Evolutionary conservation across 2,113 vertebrate genomes (phyloP), one percentile per base, ranked within the genome.

Genomic region (Dunckerocampus dactyliophorus): DNA sequence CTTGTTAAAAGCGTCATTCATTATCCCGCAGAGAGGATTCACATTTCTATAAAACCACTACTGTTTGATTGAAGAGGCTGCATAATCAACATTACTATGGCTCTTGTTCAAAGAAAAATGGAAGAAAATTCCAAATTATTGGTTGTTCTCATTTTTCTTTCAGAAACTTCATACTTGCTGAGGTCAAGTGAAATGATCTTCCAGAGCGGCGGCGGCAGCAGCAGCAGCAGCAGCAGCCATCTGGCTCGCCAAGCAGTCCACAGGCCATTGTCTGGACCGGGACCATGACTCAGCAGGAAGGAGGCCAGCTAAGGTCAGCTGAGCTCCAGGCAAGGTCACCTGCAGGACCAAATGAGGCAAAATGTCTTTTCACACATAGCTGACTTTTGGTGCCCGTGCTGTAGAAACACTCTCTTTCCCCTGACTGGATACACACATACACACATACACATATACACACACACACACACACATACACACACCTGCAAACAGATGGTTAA

Each of bases 261-360:
- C 64, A 15, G 65, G 59, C 63, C 28, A 22, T 69, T 75, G 69
- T 79, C 68, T 79, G 81, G 63, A 72, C 6, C 22, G 31, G 57
- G 74, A 74, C 57, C 65, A 61, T 74, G 76, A 82, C 62, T 82
- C 81, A 83, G 81, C 70, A 59, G 74, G 81, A 71, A 57, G 69
- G 53, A 64, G 56, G 62, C 16, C 14, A 62, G 58, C 47, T 15
- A 65, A 78, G 74, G 80, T 79, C 67, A 68, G 59, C 24, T 45
- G 31, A 68, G 61, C 24, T 45, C 16, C 14, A 62, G 58, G 43
- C 15, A 65, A 78, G 74, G 80, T 79, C 67, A 68, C 55, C 21
- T 45, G 52, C 56, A 52, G 58, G 67, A 59, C 62, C 8, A 19
- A 48, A 54, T 15, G 16, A 62, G 65, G 45, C 53, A 60, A 67